These are phyloP conservation scores for Pseudomyrmex concolor DNA, from an alignment of 1,140 invertebrate species.

Conservation along the genomic window DNA sequence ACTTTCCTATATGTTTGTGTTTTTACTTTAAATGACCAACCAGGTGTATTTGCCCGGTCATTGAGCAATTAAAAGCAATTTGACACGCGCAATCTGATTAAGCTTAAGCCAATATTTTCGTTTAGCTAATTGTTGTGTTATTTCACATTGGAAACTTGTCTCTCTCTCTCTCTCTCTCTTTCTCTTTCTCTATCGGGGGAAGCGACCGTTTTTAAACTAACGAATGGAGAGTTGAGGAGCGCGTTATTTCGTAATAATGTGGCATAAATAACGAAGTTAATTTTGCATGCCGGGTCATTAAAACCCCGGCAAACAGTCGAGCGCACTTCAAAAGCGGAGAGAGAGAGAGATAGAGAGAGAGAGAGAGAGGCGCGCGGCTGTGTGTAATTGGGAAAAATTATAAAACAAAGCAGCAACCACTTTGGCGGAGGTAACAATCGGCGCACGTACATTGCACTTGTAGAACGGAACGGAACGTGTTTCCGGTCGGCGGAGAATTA, in stretches of 20 bases:
- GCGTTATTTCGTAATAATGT: constrained; percentile 54
- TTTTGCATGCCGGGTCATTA: constrained; percentile 68
- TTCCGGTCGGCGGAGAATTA: constrained; percentile 9
- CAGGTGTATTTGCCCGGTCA: too few relatives aligned
- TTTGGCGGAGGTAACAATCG: constrained; percentile 61
- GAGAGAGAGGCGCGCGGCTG: neutral
- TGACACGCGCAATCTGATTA: too few relatives aligned
- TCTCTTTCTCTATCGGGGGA: too few relatives aligned
- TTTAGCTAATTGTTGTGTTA: too few relatives aligned
- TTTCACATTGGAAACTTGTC: too few relatives aligned
- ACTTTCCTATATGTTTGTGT: too few relatives aligned
- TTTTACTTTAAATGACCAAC: neutral
- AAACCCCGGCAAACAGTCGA: constrained; percentile 67
- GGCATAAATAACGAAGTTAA: constrained; percentile 70
- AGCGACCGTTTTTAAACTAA: constrained; percentile 17
- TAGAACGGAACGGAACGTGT: neutral
- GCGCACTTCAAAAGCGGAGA: constrained; percentile 47
- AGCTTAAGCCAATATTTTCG: too few relatives aligned
- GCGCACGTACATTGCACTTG: constrained; percentile 21
- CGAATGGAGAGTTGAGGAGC: constrained; percentile 1
- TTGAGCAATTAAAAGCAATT: too few relatives aligned
- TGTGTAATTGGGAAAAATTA: constrained; percentile 72
- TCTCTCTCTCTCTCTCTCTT: too few relatives aligned
- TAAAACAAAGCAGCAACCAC: constrained; percentile 64
- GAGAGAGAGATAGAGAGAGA: too few relatives aligned